Evolutionary conservation across 2,888 invertebrate species (phyloP).

Genomic region (Drosophila kuntzei): DNA sequence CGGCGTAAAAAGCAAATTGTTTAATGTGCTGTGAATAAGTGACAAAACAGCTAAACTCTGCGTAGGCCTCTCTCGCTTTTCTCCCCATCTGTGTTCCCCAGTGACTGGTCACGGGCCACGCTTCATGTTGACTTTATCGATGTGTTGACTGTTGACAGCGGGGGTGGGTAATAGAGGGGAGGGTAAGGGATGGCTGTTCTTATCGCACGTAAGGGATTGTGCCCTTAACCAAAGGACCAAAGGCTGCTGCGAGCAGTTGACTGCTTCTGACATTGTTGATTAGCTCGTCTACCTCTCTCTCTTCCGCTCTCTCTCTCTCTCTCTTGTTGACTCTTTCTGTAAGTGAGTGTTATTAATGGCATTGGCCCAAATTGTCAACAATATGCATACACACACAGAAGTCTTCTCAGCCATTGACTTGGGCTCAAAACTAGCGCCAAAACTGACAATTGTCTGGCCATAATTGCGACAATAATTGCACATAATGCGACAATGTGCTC

Average conservation of each 20-base stretch:
- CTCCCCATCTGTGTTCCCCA: slow-evolving; percentile 21
- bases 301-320: slow-evolving; percentile 3
- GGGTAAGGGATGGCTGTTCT: slow-evolving; percentile 20
- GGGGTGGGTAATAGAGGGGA: neutral
- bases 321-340: neutral
- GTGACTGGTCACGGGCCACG: slow-evolving; percentile 58
- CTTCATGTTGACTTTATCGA: slow-evolving; percentile 70
- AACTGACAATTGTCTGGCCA: slow-evolving; percentile 81
- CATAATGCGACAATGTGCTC: slow-evolving; percentile 83
- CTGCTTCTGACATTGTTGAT: slow-evolving; percentile 58
- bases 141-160: no score
- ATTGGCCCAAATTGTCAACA: slow-evolving; percentile 60
- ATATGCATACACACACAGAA: slow-evolving; percentile 24
- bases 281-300: slow-evolving; percentile 33
- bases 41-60: slow-evolving; percentile 80
- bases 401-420: slow-evolving; percentile 42
- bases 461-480: slow-evolving; percentile 85
- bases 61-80: slow-evolving; percentile 52
- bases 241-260: slow-evolving; percentile 55
- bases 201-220: slow-evolving; percentile 59
- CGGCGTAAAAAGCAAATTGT: slow-evolving; percentile 83
- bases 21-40: slow-evolving; percentile 84
- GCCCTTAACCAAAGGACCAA: slow-evolving; percentile 12
- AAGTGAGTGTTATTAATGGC: slow-evolving; percentile 61
- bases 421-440: slow-evolving; percentile 66